Conservation (phyloP, 2,888 invertebrate genomes). For the Stenoptilia bipunctidactyla region DNA sequence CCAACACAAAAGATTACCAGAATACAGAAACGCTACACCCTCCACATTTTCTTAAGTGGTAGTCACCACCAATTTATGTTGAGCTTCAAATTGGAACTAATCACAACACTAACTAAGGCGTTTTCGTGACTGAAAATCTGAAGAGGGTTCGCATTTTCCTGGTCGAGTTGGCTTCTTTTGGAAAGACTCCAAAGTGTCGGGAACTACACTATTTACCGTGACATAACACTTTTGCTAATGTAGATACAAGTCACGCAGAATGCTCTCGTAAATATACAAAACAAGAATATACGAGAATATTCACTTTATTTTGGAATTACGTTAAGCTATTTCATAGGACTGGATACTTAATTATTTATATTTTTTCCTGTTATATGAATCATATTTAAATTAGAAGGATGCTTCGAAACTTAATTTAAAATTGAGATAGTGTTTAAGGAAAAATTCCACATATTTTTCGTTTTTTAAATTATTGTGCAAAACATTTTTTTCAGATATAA, state of each 20-base stretch:
- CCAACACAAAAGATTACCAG: constrained; percentile 1
- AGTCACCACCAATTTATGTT: constrained; percentile 13
- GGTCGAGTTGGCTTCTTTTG: constrained; percentile 33
- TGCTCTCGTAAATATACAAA: constrained; percentile 9
- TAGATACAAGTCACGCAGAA: constrained; percentile 13
- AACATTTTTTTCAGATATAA: too few relatives aligned
- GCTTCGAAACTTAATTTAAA: too few relatives aligned
- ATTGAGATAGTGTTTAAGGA: too few relatives aligned
- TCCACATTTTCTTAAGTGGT: not conserved
- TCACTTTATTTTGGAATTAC: too few relatives aligned
- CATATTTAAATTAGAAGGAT: too few relatives aligned
- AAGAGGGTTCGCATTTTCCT: constrained; percentile 21
- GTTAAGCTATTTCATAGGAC: too few relatives aligned
- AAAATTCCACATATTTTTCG: too few relatives aligned
- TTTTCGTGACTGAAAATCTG: constrained; percentile 15
- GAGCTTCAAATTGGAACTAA: constrained; percentile 17
- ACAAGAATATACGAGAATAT: not conserved
- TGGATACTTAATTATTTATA: too few relatives aligned
- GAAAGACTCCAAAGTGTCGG: constrained; percentile 50
- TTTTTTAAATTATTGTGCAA: too few relatives aligned
- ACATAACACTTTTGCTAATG: constrained; percentile 38
- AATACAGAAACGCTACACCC: not conserved
- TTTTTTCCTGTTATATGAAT: too few relatives aligned
- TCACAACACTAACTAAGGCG: not conserved
- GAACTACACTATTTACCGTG: constrained; percentile 37